A percentile compares a stretch with the other conserved stretches of the same genome.
Evolutionary conservation across 2,113 vertebrate species (phyloP).

Genomic region (Thamnophis sirtalis): DNA sequence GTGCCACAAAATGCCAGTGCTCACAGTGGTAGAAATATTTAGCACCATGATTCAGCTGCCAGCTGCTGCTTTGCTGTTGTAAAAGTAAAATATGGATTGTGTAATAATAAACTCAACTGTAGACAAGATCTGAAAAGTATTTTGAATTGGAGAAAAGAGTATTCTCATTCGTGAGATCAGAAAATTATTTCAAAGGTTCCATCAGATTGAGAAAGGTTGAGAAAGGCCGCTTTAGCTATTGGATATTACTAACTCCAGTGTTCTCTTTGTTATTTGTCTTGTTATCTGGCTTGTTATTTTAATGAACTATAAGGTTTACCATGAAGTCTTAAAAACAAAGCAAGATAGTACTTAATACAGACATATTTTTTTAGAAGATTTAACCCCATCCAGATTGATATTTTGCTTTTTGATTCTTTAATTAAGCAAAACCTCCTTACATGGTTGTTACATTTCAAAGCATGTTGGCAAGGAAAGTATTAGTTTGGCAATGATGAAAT

Average conservation of each 20-base stretch:
- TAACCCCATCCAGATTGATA: neutral
- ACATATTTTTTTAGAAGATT: neutral
- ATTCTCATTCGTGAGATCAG: neutral
- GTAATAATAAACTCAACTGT: no score
- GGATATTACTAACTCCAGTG: neutral
- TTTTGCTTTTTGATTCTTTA: neutral
- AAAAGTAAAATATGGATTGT: neutral
- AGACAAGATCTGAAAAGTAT: neutral
- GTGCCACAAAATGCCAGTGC: neutral
- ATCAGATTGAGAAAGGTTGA: neutral
- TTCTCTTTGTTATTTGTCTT: neutral
- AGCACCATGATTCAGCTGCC: neutral
- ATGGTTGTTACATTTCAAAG: neutral
- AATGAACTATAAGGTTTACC: neutral
- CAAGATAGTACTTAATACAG: neutral
- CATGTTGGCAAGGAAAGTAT: neutral
- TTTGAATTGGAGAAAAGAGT: neutral
- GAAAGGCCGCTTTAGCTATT: neutral
- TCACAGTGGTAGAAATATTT: neutral
- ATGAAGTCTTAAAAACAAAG: neutral
- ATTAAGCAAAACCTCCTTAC: neutral
- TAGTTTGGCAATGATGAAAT: neutral
- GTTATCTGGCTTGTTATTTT: neutral
- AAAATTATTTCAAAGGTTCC: neutral
- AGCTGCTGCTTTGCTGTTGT: neutral